A percentile compares a stretch with the other conserved stretches of the same genome.
Evolutionary conservation across 2,888 invertebrate genomes (phyloP).

Genomic region (Stegophylla sp.): DNA sequence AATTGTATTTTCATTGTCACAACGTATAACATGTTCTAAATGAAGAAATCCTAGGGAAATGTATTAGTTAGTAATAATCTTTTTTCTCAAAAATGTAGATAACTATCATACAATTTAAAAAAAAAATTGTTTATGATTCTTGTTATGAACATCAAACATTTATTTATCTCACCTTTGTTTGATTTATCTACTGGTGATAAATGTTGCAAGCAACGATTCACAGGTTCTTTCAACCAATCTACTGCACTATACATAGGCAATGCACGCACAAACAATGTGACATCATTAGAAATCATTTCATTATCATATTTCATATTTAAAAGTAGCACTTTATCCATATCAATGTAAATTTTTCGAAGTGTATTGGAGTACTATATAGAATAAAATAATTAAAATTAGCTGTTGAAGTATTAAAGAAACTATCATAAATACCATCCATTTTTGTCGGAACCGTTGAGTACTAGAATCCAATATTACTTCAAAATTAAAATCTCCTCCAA

Average conservation of each 20-base stretch:
- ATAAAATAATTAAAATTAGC: conserved; percentile 17
- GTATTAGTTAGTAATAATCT: too few relatives aligned
- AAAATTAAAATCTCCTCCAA: conserved; percentile 60
- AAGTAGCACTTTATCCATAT: conserved; percentile 60
- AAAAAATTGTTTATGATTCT: too few relatives aligned
- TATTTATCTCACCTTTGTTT: conserved; percentile 52
- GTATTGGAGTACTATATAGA: conserved; percentile 59
- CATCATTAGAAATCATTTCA: conserved; percentile 32
- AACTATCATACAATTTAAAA: too few relatives aligned
- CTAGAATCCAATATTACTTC: conserved; percentile 60
- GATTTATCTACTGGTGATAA: conserved; percentile 57
- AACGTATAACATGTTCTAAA: conserved; percentile 59
- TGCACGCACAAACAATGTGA: conserved; percentile 59
- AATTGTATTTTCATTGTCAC: conserved; percentile 60
- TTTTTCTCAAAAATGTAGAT: too few relatives aligned
- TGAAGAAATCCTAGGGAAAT: conserved; percentile 25
- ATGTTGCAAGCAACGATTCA: conserved; percentile 60
- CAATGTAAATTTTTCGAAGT: conserved; percentile 60
- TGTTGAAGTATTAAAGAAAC: not conserved
- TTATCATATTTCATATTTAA: conserved; percentile 58
- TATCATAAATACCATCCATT: conserved; percentile 49
- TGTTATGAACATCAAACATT: not conserved
- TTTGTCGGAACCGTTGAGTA: conserved; percentile 45
- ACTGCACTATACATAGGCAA: conserved; percentile 60
- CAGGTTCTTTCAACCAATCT: conserved; percentile 60